These are phyloP conservation scores for Ornithoptera priamus DNA, from an alignment of 2,888 invertebrate genomes.

Conservation along the genomic window DNA sequence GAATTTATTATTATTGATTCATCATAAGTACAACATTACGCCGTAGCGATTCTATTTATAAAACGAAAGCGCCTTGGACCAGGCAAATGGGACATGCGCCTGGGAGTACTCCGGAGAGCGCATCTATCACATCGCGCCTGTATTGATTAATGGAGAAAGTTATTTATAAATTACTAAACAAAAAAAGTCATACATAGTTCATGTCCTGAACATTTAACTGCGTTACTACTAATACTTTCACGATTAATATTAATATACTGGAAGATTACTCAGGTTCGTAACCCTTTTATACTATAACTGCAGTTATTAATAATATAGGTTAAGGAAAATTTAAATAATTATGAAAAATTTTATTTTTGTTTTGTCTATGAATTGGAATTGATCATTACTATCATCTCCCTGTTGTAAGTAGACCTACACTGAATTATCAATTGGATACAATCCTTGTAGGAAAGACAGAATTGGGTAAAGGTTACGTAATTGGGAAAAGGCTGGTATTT, in stretches of 20 bases:
- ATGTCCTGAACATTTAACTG: neutral
- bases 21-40: neutral
- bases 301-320: too few species aligned
- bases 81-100: slow-evolving; percentile 21
- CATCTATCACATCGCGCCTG: slow-evolving; percentile 13
- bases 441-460: too few species aligned
- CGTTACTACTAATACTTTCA: neutral
- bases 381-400: too few species aligned
- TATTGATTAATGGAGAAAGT: slow-evolving; percentile 12
- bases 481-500: too few species aligned
- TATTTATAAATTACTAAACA: neutral
- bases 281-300: neutral
- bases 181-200: neutral
- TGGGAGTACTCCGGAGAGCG: slow-evolving; percentile 16
- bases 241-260: neutral
- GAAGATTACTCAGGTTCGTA: neutral
- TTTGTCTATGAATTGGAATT: too few species aligned
- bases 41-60: slow-evolving; percentile 14
- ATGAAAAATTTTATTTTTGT: too few species aligned
- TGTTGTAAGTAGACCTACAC: too few species aligned
- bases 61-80: slow-evolving; percentile 9
- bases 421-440: too few species aligned
- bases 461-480: too few species aligned
- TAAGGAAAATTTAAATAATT: neutral
- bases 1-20: neutral